These are phyloP conservation scores for Agrilus biguttatus DNA, from an alignment of 2,888 invertebrate species.

Conservation along the genomic window DNA sequence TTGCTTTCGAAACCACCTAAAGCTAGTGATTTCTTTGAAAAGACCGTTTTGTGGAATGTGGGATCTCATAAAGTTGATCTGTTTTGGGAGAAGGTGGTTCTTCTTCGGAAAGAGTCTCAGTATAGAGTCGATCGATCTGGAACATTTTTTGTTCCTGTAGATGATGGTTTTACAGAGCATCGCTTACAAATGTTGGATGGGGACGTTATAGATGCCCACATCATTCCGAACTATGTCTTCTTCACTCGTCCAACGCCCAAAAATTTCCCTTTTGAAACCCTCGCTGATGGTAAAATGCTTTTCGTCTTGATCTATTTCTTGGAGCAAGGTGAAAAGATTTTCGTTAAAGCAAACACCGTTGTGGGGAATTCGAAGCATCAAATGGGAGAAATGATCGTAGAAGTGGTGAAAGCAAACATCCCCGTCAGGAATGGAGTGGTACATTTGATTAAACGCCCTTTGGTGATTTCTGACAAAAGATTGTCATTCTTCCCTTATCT, in stretches of 20 bases:
- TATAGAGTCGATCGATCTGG: slow-evolving; percentile 59
- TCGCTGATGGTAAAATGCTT: slow-evolving; percentile 65
- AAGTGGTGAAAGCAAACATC: slow-evolving; percentile 74
- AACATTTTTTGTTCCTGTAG: slow-evolving; percentile 81
- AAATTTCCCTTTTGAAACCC: slow-evolving; percentile 56
- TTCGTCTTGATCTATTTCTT: slow-evolving; percentile 66
- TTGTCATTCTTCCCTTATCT: slow-evolving; percentile 75
- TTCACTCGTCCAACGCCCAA: slow-evolving; percentile 69
- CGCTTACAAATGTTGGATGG: slow-evolving; percentile 51
- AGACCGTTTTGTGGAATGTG: slow-evolving; percentile 29
- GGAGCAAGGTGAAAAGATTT: slow-evolving; percentile 48
- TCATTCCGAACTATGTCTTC: slow-evolving; percentile 69
- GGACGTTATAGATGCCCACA: slow-evolving; percentile 73
- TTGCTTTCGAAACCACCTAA: slow-evolving; percentile 38
- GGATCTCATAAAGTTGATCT: slow-evolving; percentile 10
- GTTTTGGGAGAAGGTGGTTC: slow-evolving; percentile 41
- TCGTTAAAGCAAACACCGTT: slow-evolving; percentile 68
- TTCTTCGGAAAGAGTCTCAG: slow-evolving; percentile 52
- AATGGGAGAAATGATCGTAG: slow-evolving; percentile 66
- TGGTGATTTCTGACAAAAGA: slow-evolving; percentile 73
- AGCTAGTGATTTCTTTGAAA: slow-evolving; percentile 60
- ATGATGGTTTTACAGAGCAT: slow-evolving; percentile 62
- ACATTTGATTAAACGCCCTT: slow-evolving; percentile 75
- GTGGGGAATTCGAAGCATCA: slow-evolving; percentile 60
- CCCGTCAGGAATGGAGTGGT: slow-evolving; percentile 85